Conservation (phyloP, 2,888 invertebrate genomes). For the Drosophila algonquin region DNA sequence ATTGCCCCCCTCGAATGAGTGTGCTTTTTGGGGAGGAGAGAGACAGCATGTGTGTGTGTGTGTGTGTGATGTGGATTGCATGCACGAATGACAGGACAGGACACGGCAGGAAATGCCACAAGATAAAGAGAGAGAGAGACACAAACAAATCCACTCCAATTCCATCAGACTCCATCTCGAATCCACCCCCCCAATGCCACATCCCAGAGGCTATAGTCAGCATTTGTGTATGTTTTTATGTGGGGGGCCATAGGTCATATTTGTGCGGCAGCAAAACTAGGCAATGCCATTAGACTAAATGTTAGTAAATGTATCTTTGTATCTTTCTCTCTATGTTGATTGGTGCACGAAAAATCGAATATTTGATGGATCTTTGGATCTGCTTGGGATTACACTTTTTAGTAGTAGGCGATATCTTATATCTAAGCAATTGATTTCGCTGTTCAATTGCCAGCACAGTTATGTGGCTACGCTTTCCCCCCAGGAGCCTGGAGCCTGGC, state of each 20-base stretch:
- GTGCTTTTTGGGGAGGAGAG: background rate
- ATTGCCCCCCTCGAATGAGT: constrained; percentile 16
- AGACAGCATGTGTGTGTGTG: constrained; percentile 16
- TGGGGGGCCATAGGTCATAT: background rate
- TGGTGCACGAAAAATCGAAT: constrained; percentile 2
- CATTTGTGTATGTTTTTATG: background rate
- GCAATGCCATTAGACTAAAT: constrained; percentile 29
- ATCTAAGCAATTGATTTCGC: too few relatives aligned
- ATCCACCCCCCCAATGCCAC: too few relatives aligned
- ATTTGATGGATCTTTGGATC: background rate
- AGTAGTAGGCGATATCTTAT: too few relatives aligned
- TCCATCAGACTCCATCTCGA: background rate
- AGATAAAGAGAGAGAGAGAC: constrained; percentile 16
- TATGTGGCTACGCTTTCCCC: background rate
- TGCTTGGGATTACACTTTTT: background rate
- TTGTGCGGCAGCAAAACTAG: background rate
- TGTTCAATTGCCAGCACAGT: too few relatives aligned
- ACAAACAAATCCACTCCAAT: constrained; percentile 38
- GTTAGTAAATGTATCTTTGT: background rate
- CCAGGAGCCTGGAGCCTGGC: background rate
- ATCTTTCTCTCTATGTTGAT: constrained; percentile 1
- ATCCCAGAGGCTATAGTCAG: too few relatives aligned
- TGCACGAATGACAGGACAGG: constrained; percentile 55
- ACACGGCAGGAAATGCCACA: constrained; percentile 55
- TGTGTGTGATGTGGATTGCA: constrained; percentile 52